Evolutionary conservation across 2,113 vertebrate species (phyloP).

Genomic region (Rhagologus leucostigma): DNA sequence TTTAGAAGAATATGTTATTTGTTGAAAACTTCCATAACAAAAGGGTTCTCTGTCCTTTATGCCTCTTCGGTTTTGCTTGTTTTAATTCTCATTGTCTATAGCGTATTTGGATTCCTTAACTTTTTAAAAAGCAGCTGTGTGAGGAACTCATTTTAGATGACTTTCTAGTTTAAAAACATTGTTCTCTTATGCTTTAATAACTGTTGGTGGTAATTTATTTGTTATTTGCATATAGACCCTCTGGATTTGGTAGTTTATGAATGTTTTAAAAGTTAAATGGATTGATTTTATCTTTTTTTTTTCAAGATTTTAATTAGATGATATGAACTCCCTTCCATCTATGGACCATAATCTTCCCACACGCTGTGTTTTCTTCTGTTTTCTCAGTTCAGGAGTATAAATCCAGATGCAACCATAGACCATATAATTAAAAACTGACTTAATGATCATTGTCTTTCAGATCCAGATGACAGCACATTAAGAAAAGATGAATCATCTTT

Average conservation of each 20-base stretch:
- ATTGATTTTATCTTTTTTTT: not conserved
- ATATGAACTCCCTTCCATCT: not conserved
- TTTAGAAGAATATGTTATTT: not conserved
- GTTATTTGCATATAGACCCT: not conserved
- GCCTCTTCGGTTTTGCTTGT: not conserved
- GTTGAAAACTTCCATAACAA: not conserved
- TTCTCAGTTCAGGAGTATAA: conserved; percentile 8
- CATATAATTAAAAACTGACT: conserved; percentile 23
- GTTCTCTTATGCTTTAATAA: conserved; percentile 4
- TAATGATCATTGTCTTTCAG: conserved; percentile 24
- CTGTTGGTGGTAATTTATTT: not conserved
- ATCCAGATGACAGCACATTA: not conserved
- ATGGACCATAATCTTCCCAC: not conserved
- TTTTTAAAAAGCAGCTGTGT: not conserved
- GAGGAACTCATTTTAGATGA: not conserved
- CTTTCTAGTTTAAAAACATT: not conserved
- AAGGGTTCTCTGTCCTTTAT: not conserved
- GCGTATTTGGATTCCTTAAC: not conserved
- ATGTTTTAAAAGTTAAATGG: conserved; percentile 17
- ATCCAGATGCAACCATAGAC: not conserved
- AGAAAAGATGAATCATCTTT: not conserved
- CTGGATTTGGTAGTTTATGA: conserved; percentile 11
- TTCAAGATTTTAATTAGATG: conserved; percentile 5
- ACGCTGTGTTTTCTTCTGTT: not conserved
- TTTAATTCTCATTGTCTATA: not conserved